Conservation (phyloP, 1,140 invertebrate species). For the Acromyrmex echinatior region DNA sequence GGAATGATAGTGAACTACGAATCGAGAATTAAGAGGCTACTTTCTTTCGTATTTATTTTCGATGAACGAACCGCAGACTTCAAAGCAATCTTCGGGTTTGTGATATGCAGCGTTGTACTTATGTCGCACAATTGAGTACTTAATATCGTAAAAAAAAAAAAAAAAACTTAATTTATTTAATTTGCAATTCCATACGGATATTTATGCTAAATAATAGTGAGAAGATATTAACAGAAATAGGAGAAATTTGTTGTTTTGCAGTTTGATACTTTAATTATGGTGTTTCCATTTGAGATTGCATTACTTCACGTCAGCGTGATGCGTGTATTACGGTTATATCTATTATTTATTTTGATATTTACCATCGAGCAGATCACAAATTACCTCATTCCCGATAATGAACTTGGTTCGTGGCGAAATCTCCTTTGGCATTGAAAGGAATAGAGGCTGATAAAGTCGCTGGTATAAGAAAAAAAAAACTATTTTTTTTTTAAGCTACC, state of each 20-base stretch:
- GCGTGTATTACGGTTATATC: conserved; percentile 2
- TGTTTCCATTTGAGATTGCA: conserved; percentile 1
- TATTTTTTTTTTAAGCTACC: neutral
- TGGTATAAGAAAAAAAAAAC: neutral
- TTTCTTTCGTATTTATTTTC: conserved; percentile 25
- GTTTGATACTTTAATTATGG: neutral
- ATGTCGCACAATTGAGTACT: neutral
- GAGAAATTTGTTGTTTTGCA: neutral
- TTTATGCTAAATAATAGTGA: neutral
- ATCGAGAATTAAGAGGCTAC: conserved; percentile 54
- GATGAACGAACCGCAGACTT: conserved; percentile 10
- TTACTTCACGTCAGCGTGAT: neutral
- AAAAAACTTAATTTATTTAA: neutral
- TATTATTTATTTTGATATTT: conserved; percentile 26
- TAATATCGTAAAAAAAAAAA: neutral
- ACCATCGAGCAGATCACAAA: conserved; percentile 2
- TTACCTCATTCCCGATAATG: conserved; percentile 19
- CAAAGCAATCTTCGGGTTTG: neutral
- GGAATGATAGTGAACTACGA: conserved; percentile 33
- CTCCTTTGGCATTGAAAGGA: neutral
- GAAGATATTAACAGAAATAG: neutral
- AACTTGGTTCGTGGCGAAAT: conserved; percentile 7
- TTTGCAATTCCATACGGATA: neutral
- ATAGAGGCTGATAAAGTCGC: conserved; percentile 60
- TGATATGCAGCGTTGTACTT: neutral